Evolutionary conservation across 2,888 invertebrate genomes (phyloP), one percentile per base, ranked within the genome.

Genomic region (Dysmachus trigonus): DNA sequence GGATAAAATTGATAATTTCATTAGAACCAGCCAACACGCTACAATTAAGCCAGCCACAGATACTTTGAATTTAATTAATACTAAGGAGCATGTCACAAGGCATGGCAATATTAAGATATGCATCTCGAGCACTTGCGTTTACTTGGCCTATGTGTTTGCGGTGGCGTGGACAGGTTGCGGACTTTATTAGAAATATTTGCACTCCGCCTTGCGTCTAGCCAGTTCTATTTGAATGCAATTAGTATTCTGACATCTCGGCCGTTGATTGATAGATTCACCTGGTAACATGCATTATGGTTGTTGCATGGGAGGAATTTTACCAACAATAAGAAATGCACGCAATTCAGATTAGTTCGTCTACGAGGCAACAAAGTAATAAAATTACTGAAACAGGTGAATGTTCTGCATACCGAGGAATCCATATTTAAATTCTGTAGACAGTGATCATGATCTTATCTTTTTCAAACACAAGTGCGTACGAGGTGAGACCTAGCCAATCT

Each of bases 331-430:
- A 31, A 73, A 73, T 8, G 73, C n/a, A 73, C 31, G 31, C 33
- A 73, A 73, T 33, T 73, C 73, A 73, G 73, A 73, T 73, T 73
- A n/a, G 72, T n/a, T 33, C 33, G 30, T 73, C 35, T 73, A 33
- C 73, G 73, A 73, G 73, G 27, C 27, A 27, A 7, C 15, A 35
- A 35, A 8, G 73, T 35, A 62, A 62, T 18, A 27, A 10, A 62
- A 27, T 62, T 62, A 62, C 27, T 22, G 10, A 47, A 73, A 30
- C 73, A 31, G 35, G 73, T 73, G 73, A 73, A 33, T 15, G 73
- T 35, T 33, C 31, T 73, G 73, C 73, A 73, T 73, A 73, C 73
- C 73, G 73, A 73, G 33, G 33, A 18, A 73, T 73, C 33, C n/a
- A 35, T 62, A 62, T 18, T 71, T 8, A 0, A 30, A 8, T 1